A percentile compares a stretch with the other conserved stretches of the same genome.
Evolutionary conservation across 2,888 invertebrate genomes (phyloP).

Genomic region (Cryptosula pallasiana): DNA sequence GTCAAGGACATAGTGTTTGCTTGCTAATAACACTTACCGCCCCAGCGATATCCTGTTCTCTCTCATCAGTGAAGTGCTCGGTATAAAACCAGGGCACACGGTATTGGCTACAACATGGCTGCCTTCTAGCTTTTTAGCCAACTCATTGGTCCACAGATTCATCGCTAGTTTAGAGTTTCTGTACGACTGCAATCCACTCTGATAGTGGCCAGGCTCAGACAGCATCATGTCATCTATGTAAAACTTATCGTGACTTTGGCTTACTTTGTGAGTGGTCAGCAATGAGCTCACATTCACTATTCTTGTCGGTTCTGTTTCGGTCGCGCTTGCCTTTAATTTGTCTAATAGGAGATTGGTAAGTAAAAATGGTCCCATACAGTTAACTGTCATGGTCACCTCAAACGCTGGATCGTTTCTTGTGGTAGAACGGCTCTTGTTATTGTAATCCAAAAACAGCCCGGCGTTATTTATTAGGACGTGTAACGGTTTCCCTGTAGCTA

Average conservation of each 20-base stretch:
- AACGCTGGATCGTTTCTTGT: not conserved
- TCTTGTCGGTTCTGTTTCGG: not conserved
- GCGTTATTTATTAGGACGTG: conserved; percentile 18
- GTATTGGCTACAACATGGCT: not conserved
- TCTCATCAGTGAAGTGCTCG: not conserved
- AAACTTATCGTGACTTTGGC: not conserved
- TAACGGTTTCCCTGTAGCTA: not conserved
- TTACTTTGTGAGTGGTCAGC: not conserved
- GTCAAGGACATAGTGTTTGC: too few species aligned
- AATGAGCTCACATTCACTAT: conserved; percentile 11
- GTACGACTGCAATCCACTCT: not conserved
- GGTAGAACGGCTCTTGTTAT: not conserved
- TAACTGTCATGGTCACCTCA: conserved; percentile 11
- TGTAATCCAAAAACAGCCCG: not conserved
- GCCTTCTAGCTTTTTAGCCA: not conserved
- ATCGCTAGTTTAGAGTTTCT: conserved; percentile 4
- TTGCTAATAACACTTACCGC: too few species aligned
- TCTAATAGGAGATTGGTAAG: conserved; percentile 9
- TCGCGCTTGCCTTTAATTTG: not conserved
- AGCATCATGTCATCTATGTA: conserved; percentile 16
- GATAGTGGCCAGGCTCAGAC: not conserved
- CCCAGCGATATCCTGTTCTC: not conserved
- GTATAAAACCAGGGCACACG: conserved; percentile 20
- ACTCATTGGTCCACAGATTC: not conserved
- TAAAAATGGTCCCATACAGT: conserved; percentile 21